These are phyloP conservation scores for Bryconaethiops microstoma DNA, from an alignment of 2,797 vertebrate species.

Conservation along the genomic window DNA sequence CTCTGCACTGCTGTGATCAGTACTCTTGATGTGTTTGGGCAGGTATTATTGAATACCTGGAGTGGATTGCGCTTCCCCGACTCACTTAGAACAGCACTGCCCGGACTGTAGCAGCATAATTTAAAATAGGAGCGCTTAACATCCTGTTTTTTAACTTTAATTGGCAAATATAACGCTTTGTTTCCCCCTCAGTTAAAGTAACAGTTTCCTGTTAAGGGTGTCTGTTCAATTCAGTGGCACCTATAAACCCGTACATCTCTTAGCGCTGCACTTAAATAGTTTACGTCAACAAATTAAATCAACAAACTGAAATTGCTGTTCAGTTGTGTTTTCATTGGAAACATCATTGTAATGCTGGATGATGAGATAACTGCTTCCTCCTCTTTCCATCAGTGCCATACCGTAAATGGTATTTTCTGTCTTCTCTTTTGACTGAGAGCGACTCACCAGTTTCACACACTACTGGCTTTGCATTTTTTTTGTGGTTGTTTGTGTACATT, in stretches of 20 bases:
- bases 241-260: too few species aligned
- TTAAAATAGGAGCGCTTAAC: background rate
- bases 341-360: background rate
- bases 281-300: too few species aligned
- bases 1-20: constrained; percentile 1
- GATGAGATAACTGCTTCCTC: background rate
- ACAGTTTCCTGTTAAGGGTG: background rate
- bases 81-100: background rate
- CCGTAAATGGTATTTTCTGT: constrained; percentile 23
- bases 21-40: constrained; percentile 22
- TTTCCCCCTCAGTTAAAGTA: background rate
- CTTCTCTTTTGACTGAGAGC: background rate
- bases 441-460: background rate
- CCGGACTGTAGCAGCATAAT: background rate
- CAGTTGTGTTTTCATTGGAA: background rate
- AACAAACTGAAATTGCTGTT: background rate
- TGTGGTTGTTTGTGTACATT: background rate
- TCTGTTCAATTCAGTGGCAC: background rate
- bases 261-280: too few species aligned
- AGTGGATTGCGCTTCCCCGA: background rate
- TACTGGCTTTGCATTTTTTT: background rate
- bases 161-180: background rate
- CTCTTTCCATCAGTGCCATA: background rate
- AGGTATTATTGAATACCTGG: constrained; percentile 8
- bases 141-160: background rate